A percentile compares a stretch with the other conserved stretches of the same genome.
phyloP scores from a whole-genome alignment of 2,113 vertebrate genomes.

The Thermophis baileyi region DNA sequence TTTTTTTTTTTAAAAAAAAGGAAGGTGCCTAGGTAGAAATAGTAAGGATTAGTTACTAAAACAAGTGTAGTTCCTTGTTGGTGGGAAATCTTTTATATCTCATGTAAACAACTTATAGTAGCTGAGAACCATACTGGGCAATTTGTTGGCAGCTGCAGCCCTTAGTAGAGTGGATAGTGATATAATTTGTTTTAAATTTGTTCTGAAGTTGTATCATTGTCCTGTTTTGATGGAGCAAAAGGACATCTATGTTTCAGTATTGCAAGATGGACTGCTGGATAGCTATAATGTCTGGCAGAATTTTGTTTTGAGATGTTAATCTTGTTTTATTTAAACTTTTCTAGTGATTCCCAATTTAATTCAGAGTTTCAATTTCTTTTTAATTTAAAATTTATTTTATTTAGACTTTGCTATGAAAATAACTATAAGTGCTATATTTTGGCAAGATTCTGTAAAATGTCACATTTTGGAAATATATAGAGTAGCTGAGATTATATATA shows the following conservation, averaged over 20 bases:
- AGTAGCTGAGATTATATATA: conserved; percentile 52
- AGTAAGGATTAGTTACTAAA: neutral
- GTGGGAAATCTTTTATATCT: neutral
- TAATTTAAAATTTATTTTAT: conserved; percentile 53
- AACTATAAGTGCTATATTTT: conserved; percentile 62
- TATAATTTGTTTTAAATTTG: conserved; percentile 26
- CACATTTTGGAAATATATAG: conserved; percentile 43
- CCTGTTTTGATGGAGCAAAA: neutral
- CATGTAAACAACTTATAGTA: neutral
- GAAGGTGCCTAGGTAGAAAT: neutral
- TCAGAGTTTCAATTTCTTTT: conserved; percentile 44
- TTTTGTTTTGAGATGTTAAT: neutral
- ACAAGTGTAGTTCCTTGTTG: neutral
- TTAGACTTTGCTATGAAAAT: conserved; percentile 57
- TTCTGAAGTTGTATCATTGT: fast-evolving
- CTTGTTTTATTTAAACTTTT: conserved; percentile 48
- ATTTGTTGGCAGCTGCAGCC: neutral
- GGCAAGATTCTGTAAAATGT: conserved; percentile 36
- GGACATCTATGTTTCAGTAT: neutral
- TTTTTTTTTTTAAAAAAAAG: neutral
- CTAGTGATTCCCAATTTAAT: conserved; percentile 55
- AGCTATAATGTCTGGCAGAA: conserved; percentile 36
- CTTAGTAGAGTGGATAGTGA: neutral
- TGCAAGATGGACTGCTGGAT: conserved; percentile 58
- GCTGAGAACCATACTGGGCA: neutral